A percentile compares a stretch with the other conserved stretches of the same genome.
Conservation (phyloP, 1,140 invertebrate genomes). For the Panagrolaimus sp. region DNA sequence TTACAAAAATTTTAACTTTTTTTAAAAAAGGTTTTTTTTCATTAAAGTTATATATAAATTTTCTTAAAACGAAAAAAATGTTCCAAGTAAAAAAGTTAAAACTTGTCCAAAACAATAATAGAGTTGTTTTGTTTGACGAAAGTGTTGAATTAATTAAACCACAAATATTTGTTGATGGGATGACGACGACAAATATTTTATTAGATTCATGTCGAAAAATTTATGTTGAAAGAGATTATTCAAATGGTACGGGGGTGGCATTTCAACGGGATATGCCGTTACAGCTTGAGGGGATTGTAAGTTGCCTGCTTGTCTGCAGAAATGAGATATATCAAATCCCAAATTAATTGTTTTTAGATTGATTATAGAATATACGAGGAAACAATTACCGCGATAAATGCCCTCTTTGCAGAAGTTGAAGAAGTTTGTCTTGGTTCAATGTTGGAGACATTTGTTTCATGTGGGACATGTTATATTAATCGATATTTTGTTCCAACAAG, state of each 20-base stretch:
- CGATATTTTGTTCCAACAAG: constrained; percentile 4
- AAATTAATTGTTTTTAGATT: neutral
- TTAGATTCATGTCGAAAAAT: constrained; percentile 9
- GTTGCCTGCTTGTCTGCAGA: neutral
- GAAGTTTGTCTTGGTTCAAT: neutral
- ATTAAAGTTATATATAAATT: too few relatives aligned
- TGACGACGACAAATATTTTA: neutral
- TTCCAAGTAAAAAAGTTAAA: too few relatives aligned
- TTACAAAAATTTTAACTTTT: too few relatives aligned
- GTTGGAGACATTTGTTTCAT: neutral
- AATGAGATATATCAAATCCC: neutral
- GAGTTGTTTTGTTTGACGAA: too few relatives aligned
- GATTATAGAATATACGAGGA: neutral
- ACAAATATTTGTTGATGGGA: too few relatives aligned
- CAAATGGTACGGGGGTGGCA: neutral
- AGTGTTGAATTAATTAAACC: too few relatives aligned
- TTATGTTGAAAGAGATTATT: neutral
- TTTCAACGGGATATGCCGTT: neutral
- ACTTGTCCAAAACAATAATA: too few relatives aligned
- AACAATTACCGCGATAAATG: neutral
- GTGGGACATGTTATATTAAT: neutral
- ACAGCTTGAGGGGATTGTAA: neutral
- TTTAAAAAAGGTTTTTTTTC: too few relatives aligned
- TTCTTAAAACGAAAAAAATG: too few relatives aligned
- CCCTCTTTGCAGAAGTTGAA: constrained; percentile 8